Evolutionary conservation across 1,140 invertebrate genomes (phyloP), one percentile per base, ranked within the genome.

Genomic region (Ylistrum balloti): DNA sequence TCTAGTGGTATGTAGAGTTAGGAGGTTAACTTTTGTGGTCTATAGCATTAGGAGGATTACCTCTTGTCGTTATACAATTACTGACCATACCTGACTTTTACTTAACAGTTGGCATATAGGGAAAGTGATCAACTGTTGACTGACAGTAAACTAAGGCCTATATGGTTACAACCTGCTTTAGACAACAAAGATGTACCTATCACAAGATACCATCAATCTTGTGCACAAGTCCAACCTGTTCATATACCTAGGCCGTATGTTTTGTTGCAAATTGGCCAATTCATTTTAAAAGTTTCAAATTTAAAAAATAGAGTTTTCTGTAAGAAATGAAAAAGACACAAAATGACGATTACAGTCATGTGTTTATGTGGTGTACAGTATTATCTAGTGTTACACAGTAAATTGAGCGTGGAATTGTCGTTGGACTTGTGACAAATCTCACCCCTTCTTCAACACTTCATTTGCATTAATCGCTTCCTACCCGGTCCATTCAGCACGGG

Each of bases 201-300:
- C 56, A 74, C 56, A 74, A 74, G 28, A 74, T 74, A 74, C 56
- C 56, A 74, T 74, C 56, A 74, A 74, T 74, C 56, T 74, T 22
- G 56, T 22, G 22, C 56, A 74, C 22, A 74, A 74, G 17, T 22
- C 9, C 56, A 22, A 74, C 56, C 56, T 74, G 56, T 74, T 74
- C 22, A 74, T 5, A n/a, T 28, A 74, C 56, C 56, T n/a, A 28
- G 22, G 56, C 56, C 56, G 56, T 74, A 74, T 74, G 56, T 74
- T 74, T 74, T n/a, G 13, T 74, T n/a, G 56, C 56, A 74, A 74
- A 74, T 74, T 74, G 56, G 56, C 22, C 56, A 74, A 28, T 74
- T 74, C 22, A 28, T 74, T 74, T 74, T 74, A 28, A 74, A 74
- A 74, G 28, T 1, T 74, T 74, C 28, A 9, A 74, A 74, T 28